These are phyloP conservation scores for Epizoanthus illoricatus DNA, from an alignment of 92 coral and sea anemone genomes.

Conservation along the genomic window DNA sequence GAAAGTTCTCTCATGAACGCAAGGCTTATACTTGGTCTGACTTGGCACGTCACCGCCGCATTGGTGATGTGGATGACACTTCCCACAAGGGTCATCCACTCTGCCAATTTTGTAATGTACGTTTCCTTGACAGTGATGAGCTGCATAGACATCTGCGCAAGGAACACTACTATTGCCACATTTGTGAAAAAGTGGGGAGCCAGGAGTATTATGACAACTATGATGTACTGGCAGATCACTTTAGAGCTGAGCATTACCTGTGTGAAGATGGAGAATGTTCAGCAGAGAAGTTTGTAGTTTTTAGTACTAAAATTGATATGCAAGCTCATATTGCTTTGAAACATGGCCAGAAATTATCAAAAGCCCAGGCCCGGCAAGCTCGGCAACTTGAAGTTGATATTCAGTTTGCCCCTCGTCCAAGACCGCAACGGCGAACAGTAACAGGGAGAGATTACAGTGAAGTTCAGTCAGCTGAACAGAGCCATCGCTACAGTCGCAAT, in stretches of 20 bases:
- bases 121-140: constrained; percentile 91
- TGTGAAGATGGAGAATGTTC: constrained; percentile 94
- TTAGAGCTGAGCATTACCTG: constrained; percentile 77
- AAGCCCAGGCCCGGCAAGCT: constrained; percentile 92
- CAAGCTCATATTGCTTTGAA: constrained; percentile 88
- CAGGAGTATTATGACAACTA: constrained; percentile 83
- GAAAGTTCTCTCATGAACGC: constrained; percentile 82
- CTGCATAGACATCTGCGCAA: constrained; percentile 85
- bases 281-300: constrained; percentile 85
- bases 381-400: constrained; percentile 91
- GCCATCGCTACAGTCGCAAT: constrained; percentile 52
- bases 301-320: constrained; percentile 87
- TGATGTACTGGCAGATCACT: constrained; percentile 68
- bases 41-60: constrained; percentile 82
- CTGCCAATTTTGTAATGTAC: constrained; percentile 88
- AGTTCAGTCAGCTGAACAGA: constrained; percentile 61
- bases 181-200: constrained; percentile 90
- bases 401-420: constrained; percentile 72
- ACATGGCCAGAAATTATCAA: constrained; percentile 75
- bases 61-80: constrained; percentile 85
- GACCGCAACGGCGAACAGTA: constrained; percentile 55
- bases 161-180: constrained; percentile 95
- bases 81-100: constrained; percentile 96
- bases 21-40: constrained; percentile 74
- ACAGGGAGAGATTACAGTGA: constrained; percentile 76